Base-by-base conservation (phyloP, 2,113 vertebrate genomes). In the Rhinopithecus roxellana region DNA sequence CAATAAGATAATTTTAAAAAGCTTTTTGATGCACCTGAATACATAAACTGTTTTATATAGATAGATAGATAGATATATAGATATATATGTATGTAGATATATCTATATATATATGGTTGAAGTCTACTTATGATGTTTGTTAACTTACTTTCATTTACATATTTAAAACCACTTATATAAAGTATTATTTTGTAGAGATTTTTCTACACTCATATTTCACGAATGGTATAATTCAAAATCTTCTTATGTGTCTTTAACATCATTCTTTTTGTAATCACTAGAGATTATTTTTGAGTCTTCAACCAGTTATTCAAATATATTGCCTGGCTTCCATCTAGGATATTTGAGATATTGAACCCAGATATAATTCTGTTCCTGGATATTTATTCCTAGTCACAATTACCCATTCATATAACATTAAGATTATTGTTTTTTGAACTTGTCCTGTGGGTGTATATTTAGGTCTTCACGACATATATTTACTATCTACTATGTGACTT, bases 81-180 rank as follows among this genome's bases (percentile, higher is more conserved):
- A 50, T 50, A 50, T 3, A 50, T 50, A 50, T 50, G 48, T 50
- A 50, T 50, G 48, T 50, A 50, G 48, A 50, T 50, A 50, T 50
- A 14, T 50, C 48, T 50, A 48, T 61, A 59, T 59, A 52, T 35
- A 89, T 84, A 35, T 91, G 30, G 3, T 57, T 74, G 55, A 82
- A 85, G 2, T 80, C 27, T 92, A 67, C 17, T 43, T 67, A 17
- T 38, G 43, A 25, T 30, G 3, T 81, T 86, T 90, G 50, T 89
- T 90, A n/a, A 93, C 89, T 92, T 70, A 32, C 77, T 87, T 43
- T 50, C 13, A 95, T 90, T 78, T 95, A 82, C 23, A 57, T 64
- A 90, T 90, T 52, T 87, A n/a, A 94, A 93, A 38, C 23, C 69
- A 90, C 61, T 70, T 3, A 75, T n/a, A 79, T 48, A 59, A 43